Evolutionary conservation across 2,113 vertebrate genomes (phyloP).

Genomic region (Prunella fulvescens): DNA sequence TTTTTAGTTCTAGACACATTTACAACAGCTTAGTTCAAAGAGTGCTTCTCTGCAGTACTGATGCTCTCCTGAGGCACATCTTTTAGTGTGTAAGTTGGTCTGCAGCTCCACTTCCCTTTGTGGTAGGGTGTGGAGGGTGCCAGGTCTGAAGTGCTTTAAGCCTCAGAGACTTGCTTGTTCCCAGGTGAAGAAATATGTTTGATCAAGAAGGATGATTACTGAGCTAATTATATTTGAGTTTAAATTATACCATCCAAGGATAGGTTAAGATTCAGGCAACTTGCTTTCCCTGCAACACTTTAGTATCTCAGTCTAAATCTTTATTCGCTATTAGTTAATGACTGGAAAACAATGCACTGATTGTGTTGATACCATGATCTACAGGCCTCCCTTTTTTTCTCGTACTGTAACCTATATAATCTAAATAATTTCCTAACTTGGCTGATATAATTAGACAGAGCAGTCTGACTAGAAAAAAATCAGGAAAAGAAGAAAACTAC

Average conservation of each 20-base stretch:
- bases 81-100: not conserved
- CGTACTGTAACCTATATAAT: rapidly evolving
- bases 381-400: not conserved
- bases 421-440: not conserved
- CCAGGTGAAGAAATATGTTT: not conserved
- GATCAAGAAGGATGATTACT: not conserved
- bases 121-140: not conserved
- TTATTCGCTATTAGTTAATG: not conserved
- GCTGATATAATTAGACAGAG: not conserved
- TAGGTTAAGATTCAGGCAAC: not conserved
- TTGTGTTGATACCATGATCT: not conserved
- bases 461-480: not conserved
- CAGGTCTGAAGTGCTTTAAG: not conserved
- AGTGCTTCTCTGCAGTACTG: not conserved
- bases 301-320: not conserved
- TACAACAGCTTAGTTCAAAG: not conserved
- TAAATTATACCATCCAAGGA: not conserved
- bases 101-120: not conserved
- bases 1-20: not conserved
- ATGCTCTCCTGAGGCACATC: not conserved
- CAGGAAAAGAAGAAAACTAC: not conserved
- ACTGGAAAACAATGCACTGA: not conserved
- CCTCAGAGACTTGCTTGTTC: not conserved
- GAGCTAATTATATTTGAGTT: not conserved
- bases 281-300: not conserved